These are phyloP conservation scores for Zosterops pallidus DNA, from an alignment of 2,113 vertebrate species.

Conservation along the genomic window DNA sequence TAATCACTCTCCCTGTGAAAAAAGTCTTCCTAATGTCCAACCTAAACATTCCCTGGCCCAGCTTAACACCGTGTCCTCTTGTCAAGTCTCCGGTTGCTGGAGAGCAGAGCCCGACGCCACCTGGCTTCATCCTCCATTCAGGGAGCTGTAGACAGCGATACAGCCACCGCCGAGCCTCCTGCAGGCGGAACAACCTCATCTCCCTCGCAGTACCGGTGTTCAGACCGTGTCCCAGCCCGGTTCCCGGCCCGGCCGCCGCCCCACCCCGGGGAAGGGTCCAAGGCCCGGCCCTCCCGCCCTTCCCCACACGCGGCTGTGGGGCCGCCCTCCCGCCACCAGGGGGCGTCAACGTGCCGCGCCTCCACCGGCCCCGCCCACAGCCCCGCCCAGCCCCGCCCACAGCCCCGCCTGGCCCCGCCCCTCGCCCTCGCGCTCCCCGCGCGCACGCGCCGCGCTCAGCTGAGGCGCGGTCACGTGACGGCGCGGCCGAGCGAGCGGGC, in stretches of 20 bases:
- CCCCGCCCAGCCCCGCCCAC: too few relatives aligned
- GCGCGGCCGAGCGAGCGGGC: too few relatives aligned
- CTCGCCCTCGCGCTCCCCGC: too few relatives aligned
- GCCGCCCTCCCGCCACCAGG: neutral
- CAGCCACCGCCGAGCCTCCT: neutral
- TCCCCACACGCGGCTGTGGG: neutral
- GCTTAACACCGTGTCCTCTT: neutral
- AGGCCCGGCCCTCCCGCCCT: neutral
- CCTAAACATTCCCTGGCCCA: neutral
- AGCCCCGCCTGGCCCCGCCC: too few relatives aligned
- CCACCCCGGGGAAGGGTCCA: neutral
- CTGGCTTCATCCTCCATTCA: neutral
- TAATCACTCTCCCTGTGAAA: neutral
- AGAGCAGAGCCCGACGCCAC: neutral
- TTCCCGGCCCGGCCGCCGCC: neutral
- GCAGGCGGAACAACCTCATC: neutral
- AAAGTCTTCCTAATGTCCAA: neutral
- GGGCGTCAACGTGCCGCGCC: neutral
- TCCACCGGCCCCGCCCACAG: too few relatives aligned
- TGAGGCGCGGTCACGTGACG: too few relatives aligned
- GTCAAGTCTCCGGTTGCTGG: neutral
- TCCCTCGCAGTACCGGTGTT: fast-evolving
- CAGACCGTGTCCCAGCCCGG: neutral
- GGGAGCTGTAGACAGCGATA: neutral
- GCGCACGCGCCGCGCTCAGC: too few relatives aligned